phyloP scores from a whole-genome alignment of 2,888 invertebrate genomes.

The Andrena praecox region DNA sequence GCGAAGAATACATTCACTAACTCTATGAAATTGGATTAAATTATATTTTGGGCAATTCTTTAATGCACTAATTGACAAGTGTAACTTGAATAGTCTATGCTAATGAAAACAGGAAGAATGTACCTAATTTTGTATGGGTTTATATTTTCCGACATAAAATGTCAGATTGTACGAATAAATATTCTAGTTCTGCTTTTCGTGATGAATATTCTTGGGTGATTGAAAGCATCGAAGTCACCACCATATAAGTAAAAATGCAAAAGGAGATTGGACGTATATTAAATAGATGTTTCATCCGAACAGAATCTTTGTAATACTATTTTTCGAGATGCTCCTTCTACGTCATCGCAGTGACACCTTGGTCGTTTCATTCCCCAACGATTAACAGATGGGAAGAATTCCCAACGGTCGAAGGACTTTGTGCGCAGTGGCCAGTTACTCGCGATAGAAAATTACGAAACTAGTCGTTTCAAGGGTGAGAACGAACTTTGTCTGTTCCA shows the following conservation, averaged over 20 bases:
- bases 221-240: no score
- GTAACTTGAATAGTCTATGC: no score
- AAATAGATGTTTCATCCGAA: not conserved
- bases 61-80: no score
- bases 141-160: no score
- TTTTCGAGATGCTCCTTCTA: conserved; percentile 1
- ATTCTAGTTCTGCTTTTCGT: no score
- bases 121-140: no score
- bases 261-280: not conserved
- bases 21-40: no score
- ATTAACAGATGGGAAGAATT: conserved; percentile 50
- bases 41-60: no score
- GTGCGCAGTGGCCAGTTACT: conserved; percentile 40
- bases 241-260: not conserved
- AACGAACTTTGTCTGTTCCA: conserved; percentile 42
- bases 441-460: conserved; percentile 62
- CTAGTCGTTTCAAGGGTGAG: conserved; percentile 59
- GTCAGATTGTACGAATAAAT: no score
- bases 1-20: not conserved
- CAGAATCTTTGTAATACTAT: not conserved
- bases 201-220: no score
- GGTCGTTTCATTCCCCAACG: conserved; percentile 27
- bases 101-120: no score
- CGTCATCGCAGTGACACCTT: conserved; percentile 27
- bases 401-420: conserved; percentile 56